Percentiles rank a stretch among this genome's conserved stretches.
Conservation (phyloP, 2,797 vertebrate species). For the Glossophaga mutica region DNA sequence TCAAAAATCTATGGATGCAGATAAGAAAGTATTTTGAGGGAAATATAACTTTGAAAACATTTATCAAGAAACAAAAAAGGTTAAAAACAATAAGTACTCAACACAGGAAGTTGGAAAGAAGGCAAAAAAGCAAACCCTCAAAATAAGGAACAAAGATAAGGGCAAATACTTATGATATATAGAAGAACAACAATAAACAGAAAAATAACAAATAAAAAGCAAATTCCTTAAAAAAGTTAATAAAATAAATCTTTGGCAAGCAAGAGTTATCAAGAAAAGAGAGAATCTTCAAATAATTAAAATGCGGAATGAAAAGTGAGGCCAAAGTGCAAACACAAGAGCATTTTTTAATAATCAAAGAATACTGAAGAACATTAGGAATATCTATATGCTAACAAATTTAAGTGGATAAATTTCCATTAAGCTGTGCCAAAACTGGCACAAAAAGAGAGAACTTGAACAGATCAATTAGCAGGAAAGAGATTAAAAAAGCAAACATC, state of each 20-base stretch:
- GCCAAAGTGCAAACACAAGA: background rate
- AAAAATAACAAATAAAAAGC: background rate
- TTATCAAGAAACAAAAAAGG: background rate
- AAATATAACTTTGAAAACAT: background rate
- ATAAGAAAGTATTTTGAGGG: background rate
- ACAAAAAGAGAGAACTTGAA: conserved; percentile 21
- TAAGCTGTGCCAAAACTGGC: conserved; percentile 15
- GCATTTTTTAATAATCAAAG: background rate
- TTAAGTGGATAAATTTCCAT: background rate
- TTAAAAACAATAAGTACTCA: background rate
- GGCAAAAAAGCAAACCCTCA: background rate
- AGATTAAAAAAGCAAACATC: conserved; percentile 24
- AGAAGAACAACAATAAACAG: background rate
- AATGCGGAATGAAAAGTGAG: conserved; percentile 37
- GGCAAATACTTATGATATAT: background rate
- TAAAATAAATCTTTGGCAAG: background rate
- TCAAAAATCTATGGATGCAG: background rate
- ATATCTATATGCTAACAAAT: background rate
- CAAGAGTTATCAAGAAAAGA: background rate
- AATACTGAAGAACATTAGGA: background rate
- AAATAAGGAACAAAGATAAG: background rate
- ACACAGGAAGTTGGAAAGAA: background rate
- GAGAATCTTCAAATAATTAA: background rate
- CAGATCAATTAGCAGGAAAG: background rate
- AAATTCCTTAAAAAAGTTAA: conserved; percentile 2